Base-by-base conservation (phyloP, 2,113 vertebrate species). In the Neofelis nebulosa region DNA sequence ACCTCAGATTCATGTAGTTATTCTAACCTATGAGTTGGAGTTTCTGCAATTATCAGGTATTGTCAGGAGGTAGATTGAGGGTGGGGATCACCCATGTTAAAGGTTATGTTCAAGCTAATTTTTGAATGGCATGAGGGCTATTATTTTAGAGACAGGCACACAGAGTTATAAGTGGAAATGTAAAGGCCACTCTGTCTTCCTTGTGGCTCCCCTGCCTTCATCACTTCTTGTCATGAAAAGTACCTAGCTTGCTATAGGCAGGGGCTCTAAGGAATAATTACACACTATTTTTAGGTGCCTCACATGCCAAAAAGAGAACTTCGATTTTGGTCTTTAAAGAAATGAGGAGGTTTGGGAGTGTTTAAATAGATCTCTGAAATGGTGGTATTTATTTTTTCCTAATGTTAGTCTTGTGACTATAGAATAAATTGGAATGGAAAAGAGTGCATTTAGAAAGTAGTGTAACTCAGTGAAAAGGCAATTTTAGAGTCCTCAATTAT, bases 361-460 rank as follows among this genome's bases (percentile, higher is more conserved):
- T 87, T 95, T 33, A 12, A 45, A 36, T 85, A 80, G 66, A 94
- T 92, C 11, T 88, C 61, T 82, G 41, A 97, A 92, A 96, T 76
- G 66, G 4, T 18, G 33, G 92, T 38, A 15, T 63, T 87, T 66
- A 21, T 63, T 73, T 91, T 93, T 78, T 45, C 52, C 11, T 81
- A 45, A 55, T 36, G 2, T 86, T 92, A 57, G 12, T 57, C 50
- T 96, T 87, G 3, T 78, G 33, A 29, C n/a, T 50, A 0, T n/a
- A 93, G 50, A 74, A 74, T 91, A 80, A 83, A 79, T 61, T 87
- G 15, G 33, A 86, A 76, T 69, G 33, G 13, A 68, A 85, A 57
- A 71, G 68, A 86, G 41, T 38, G 0, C 61, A 89, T 83, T 93
- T 91, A 74, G 69, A 78, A 27, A 63, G 33, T 88, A 87, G 19